Base-by-base conservation (phyloP, 23 tunicate species). In the Pegea sp. region DNA sequence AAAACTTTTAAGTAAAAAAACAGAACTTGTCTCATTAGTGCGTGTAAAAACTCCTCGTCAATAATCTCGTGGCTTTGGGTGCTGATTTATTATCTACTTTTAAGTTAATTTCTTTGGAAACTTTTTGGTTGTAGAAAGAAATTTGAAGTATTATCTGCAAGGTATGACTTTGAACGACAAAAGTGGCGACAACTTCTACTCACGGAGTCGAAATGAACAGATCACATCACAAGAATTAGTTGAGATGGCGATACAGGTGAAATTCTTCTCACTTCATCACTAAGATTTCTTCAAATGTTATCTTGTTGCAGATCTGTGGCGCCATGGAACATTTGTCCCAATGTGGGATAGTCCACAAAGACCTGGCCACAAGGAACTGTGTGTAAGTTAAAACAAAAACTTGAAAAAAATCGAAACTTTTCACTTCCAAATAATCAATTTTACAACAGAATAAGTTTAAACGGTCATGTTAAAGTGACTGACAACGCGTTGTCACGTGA, bases 341-440 rank as follows among this genome's bases (percentile, higher is more conserved):
- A 51, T 60, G 86, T 2, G 86, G 86, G 19, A 30, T 84, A 22
- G 84, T 84, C 7, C 95, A 84, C 55, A 73, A 84, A 63, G 95
- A 84, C 53, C 64, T 84, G 13, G 95, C 95, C 22, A 53, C 95
- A 1, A 63, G 95, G 68, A 84, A 84, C 49, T 84, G 95, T 57
- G 76, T 84, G 79, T 72, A 72, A 63, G 79, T 63, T 16, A 55
- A n/a, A 13, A 18, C 59, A 54, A 54, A 54, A 5, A 18, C 18
- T 18, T 24, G n/a, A n/a, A n/a, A n/a, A n/a, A n/a, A n/a, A n/a
- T n/a, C n/a, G n/a, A n/a, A n/a, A n/a, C n/a, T n/a, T n/a, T n/a
- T n/a, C n/a, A n/a, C n/a, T n/a, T n/a, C n/a, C n/a, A n/a, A n/a
- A n/a, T n/a, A n/a, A n/a, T n/a, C n/a, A n/a, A n/a, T n/a, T n/a